phyloP scores from a whole-genome alignment of 2,888 invertebrate genomes.

The Oxystoma pomonae region DNA sequence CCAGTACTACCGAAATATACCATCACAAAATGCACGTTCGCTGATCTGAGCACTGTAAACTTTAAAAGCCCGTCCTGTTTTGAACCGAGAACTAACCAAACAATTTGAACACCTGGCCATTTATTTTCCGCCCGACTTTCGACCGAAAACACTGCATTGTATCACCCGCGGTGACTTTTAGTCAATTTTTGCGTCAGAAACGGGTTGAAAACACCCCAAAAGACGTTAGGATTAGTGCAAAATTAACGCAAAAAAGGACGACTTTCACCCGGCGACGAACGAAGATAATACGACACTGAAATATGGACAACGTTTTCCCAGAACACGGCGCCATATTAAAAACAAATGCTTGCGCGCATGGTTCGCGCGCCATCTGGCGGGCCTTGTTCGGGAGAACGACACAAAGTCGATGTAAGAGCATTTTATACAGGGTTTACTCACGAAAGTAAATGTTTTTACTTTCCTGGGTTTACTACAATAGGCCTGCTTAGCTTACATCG shows the following conservation, averaged over 20 bases:
- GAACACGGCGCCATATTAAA: conserved; percentile 46
- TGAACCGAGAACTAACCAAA: conserved; percentile 37
- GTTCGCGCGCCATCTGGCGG: conserved; percentile 12
- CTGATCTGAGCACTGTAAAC: conserved; percentile 29
- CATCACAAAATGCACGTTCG: conserved; percentile 41
- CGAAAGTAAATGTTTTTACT: no score
- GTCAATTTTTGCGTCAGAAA: neutral
- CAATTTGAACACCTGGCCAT: conserved; percentile 42
- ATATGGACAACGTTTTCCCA: conserved; percentile 57
- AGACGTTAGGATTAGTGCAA: conserved; percentile 23
- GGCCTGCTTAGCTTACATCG: no score
- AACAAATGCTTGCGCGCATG: conserved; percentile 19
- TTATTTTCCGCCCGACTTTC: conserved; percentile 26
- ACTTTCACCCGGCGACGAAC: conserved; percentile 33
- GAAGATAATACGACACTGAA: conserved; percentile 46
- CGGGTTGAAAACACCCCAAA: conserved; percentile 6
- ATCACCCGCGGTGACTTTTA: conserved; percentile 9
- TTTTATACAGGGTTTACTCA: no score
- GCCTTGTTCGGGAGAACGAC: neutral
- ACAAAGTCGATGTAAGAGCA: neutral
- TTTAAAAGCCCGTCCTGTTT: conserved; percentile 25
- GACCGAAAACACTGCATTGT: conserved; percentile 24
- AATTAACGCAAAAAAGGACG: conserved; percentile 24
- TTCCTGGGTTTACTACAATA: no score
- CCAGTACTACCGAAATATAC: conserved; percentile 28